Conservation (phyloP, 2,888 invertebrate genomes). For the Netelia inedita region DNA sequence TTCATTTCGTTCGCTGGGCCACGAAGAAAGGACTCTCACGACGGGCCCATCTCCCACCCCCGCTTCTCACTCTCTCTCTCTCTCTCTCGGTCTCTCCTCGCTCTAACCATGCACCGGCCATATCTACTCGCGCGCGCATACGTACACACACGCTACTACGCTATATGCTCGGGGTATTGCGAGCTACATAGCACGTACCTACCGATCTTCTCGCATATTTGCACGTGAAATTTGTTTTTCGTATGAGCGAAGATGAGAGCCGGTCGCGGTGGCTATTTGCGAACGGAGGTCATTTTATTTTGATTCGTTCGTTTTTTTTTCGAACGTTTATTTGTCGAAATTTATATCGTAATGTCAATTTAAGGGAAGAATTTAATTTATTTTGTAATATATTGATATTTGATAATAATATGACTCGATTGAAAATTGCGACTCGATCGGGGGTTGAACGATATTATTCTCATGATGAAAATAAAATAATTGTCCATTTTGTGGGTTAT, state of each 20-base stretch:
- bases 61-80: not conserved
- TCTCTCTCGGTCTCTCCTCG: not conserved
- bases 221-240: slow-evolving; percentile 7
- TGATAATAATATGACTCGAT: no score
- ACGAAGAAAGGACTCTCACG: slow-evolving; percentile 54
- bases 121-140: not conserved
- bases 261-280: not conserved
- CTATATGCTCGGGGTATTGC: slow-evolving; percentile 21
- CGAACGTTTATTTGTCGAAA: no score
- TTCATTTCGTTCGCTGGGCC: slow-evolving; percentile 63
- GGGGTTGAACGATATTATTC: no score
- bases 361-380: no score
- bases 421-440: no score
- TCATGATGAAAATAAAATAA: no score
- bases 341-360: no score
- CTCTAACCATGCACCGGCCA: not conserved
- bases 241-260: not conserved
- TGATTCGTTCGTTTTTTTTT: not conserved
- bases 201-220: slow-evolving; percentile 22
- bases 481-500: no score
- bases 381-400: no score
- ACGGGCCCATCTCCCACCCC: not conserved
- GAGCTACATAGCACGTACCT: slow-evolving; percentile 25
- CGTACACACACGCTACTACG: slow-evolving; percentile 1
- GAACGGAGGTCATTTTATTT: not conserved